phyloP scores from a whole-genome alignment of 2,797 vertebrate species.

The Macropodus opercularis region DNA sequence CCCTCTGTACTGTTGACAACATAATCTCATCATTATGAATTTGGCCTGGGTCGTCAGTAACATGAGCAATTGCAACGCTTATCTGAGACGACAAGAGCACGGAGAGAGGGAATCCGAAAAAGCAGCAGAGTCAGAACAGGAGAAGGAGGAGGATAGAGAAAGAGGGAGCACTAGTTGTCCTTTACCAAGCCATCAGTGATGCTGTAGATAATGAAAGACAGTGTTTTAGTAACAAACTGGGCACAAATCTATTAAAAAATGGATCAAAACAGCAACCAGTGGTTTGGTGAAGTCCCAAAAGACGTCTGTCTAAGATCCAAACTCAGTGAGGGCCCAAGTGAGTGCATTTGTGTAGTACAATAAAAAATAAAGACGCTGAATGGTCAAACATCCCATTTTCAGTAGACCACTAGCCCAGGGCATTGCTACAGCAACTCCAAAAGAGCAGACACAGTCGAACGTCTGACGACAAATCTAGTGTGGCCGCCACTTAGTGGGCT shows the following conservation, averaged over 20 bases:
- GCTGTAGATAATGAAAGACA: slow-evolving; percentile 66
- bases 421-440: slow-evolving; percentile 27
- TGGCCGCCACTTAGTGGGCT: slow-evolving; percentile 55
- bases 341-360: slow-evolving; percentile 51
- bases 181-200: slow-evolving; percentile 60
- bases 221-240: slow-evolving; percentile 63
- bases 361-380: slow-evolving; percentile 46
- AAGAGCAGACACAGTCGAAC: slow-evolving; percentile 47
- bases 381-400: slow-evolving; percentile 53
- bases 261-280: slow-evolving; percentile 67
- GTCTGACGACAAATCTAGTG: slow-evolving; percentile 59
- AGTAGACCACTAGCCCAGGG: slow-evolving; percentile 55
- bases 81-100: slow-evolving; percentile 75
- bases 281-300: slow-evolving; percentile 63
- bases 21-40: slow-evolving; percentile 85
- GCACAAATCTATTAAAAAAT: slow-evolving; percentile 68
- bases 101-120: slow-evolving; percentile 43
- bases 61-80: slow-evolving; percentile 79
- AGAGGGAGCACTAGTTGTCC: slow-evolving; percentile 2
- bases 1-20: slow-evolving; percentile 80
- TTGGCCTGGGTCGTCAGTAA: slow-evolving; percentile 77
- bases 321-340: slow-evolving; percentile 60
- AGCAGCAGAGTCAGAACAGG: slow-evolving; percentile 5
- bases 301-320: slow-evolving; percentile 59
- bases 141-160: slow-evolving; percentile 4